phyloP scores from a whole-genome alignment of 2,888 invertebrate species.

The Hermodice carunculata region DNA sequence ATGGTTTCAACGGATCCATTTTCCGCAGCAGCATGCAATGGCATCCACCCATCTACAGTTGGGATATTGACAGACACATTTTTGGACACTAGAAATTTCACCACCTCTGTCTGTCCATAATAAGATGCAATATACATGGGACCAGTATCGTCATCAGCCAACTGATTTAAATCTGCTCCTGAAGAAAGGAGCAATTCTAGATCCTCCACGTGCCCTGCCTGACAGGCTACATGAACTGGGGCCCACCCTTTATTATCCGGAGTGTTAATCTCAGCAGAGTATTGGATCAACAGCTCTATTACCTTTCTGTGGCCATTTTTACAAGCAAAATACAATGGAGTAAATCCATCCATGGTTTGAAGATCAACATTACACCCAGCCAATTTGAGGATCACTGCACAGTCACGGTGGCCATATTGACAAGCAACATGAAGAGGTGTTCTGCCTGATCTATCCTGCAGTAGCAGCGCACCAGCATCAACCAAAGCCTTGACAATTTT shows the following conservation, averaged over 20 bases:
- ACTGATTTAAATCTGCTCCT: slow-evolving; percentile 20
- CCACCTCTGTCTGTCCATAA: slow-evolving; percentile 6
- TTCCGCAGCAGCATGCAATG: slow-evolving; percentile 23
- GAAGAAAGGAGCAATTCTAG: slow-evolving; percentile 25
- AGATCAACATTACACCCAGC: slow-evolving; percentile 27
- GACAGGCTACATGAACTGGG: slow-evolving; percentile 29
- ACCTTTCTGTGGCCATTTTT: slow-evolving; percentile 37
- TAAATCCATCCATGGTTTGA: slow-evolving; percentile 33
- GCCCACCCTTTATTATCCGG: slow-evolving; percentile 27
- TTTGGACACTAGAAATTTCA: slow-evolving; percentile 3
- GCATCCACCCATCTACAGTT: slow-evolving; percentile 10
- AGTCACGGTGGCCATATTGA: slow-evolving; percentile 30
- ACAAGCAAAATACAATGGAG: slow-evolving; percentile 33
- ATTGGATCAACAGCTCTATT: slow-evolving; percentile 33
- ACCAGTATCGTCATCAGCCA: slow-evolving; percentile 17
- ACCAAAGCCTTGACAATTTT: slow-evolving; percentile 24
- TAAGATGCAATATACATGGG: slow-evolving; percentile 26
- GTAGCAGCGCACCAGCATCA: slow-evolving; percentile 3
- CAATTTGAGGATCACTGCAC: slow-evolving; percentile 27
- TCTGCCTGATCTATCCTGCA: slow-evolving; percentile 28
- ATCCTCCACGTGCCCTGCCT: slow-evolving; percentile 25
- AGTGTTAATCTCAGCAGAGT: slow-evolving; percentile 17
- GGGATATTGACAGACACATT: background rate
- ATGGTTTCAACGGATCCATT: slow-evolving; percentile 10
- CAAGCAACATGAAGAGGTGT: slow-evolving; percentile 32